Conservation (phyloP, 2,797 vertebrate genomes). For the Emydoidea blandingii region DNA sequence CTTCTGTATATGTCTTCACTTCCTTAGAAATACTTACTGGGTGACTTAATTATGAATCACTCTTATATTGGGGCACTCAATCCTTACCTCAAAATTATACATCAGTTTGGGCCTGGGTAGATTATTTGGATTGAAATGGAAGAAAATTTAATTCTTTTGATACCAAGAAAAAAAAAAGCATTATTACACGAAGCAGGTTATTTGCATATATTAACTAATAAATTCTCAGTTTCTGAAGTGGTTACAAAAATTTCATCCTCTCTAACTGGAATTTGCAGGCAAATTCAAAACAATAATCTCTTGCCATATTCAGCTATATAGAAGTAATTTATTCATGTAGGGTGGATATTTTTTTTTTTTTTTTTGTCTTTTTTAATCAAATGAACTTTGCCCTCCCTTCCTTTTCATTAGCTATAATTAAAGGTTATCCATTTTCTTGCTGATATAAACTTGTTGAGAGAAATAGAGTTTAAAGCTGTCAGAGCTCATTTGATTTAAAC, state of each 20-base stretch:
- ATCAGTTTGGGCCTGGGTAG: not conserved
- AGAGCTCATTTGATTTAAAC: not conserved
- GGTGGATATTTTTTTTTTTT: not conserved
- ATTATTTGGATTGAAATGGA: not conserved
- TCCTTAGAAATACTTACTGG: not conserved
- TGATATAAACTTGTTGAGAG: not conserved
- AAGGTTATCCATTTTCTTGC: fast-evolving
- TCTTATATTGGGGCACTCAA: not conserved
- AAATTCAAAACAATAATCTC: not conserved
- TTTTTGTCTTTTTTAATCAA: not conserved
- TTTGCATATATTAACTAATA: not conserved
- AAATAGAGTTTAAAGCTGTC: not conserved
- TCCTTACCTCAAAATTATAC: not conserved
- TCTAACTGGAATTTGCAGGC: not conserved
- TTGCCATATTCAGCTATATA: not conserved
- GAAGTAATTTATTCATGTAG: not conserved
- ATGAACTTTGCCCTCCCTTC: not conserved
- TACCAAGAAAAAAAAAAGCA: not conserved
- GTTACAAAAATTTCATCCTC: not conserved
- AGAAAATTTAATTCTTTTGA: not conserved
- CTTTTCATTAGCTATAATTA: not conserved
- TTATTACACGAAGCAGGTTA: not conserved
- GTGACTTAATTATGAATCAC: too few species aligned
- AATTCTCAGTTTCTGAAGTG: not conserved
- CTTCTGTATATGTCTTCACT: not conserved